phyloP scores from a whole-genome alignment of 2,888 invertebrate species.

The Aspidiotus rigidus region DNA sequence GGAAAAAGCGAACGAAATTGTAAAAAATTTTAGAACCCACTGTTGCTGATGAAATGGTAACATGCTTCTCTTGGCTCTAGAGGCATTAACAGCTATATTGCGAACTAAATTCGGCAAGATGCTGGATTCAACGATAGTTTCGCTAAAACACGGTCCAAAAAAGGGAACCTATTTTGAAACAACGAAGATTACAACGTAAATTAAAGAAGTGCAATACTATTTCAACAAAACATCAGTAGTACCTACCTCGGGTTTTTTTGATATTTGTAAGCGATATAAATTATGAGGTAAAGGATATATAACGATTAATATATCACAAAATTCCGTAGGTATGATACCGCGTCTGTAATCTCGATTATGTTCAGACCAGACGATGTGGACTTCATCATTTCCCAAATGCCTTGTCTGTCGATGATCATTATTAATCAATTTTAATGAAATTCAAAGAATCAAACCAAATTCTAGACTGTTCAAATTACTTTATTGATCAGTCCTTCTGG shows the following conservation, averaged over 20 bases:
- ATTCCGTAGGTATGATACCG: constrained; percentile 96
- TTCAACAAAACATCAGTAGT: not conserved
- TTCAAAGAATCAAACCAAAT: constrained; percentile 6
- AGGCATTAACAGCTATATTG: constrained; percentile 83
- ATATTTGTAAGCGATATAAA: constrained; percentile 59
- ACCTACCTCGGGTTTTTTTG: constrained; percentile 36
- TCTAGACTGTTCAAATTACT: constrained; percentile 44
- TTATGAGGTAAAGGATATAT: constrained; percentile 87
- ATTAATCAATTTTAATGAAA: not conserved
- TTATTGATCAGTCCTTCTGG: constrained; percentile 80
- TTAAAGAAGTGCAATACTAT: constrained; percentile 13
- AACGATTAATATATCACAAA: constrained; percentile 94
- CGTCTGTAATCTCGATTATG: constrained; percentile 89
- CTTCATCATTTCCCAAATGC: constrained; percentile 95
- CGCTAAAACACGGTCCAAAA: constrained; percentile 93
- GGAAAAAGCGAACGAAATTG: constrained; percentile 16
- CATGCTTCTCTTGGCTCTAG: constrained; percentile 79
- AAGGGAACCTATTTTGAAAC: constrained; percentile 57
- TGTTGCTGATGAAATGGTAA: constrained; percentile 84
- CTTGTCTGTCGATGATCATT: constrained; percentile 56
- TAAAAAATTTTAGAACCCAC: constrained; percentile 47
- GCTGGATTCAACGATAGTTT: constrained; percentile 65
- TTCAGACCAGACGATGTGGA: constrained; percentile 99
- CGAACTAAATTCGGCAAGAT: constrained; percentile 76
- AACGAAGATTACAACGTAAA: constrained; percentile 36